Conservation (phyloP, 2,113 vertebrate genomes). For the Pitta sordida region DNA sequence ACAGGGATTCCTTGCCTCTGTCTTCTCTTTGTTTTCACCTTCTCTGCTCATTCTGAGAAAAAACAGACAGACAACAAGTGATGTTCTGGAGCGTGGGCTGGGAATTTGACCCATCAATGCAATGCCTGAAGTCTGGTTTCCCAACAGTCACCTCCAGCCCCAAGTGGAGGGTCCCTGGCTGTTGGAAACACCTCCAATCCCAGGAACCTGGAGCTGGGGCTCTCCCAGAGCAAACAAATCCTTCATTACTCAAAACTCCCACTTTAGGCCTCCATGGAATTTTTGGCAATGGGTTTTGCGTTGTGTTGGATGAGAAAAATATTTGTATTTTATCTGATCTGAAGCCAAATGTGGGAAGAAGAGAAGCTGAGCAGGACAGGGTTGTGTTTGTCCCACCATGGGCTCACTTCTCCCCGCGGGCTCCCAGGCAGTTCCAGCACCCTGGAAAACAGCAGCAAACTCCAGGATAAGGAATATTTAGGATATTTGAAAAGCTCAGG, state of each 20-base stretch:
- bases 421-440: too few relatives aligned
- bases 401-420: neutral
- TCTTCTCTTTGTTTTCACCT: neutral
- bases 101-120: neutral
- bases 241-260: neutral
- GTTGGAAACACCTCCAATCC: neutral
- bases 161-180: neutral
- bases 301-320: neutral
- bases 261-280: neutral
- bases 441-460: neutral
- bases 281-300: neutral
- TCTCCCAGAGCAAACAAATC: neutral
- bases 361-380: fast-evolving
- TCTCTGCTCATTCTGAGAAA: fast-evolving
- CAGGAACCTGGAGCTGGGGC: neutral
- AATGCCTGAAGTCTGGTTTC: neutral
- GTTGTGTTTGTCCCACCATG: fast-evolving
- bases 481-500: too few relatives aligned
- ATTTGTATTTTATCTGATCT: neutral
- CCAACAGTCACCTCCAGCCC: neutral
- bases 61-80: fast-evolving
- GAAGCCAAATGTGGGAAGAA: neutral
- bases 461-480: neutral
- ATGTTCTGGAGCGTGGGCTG: fast-evolving
- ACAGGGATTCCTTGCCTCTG: neutral